A percentile compares a stretch with the other conserved stretches of the same genome.
Conservation (phyloP, 1,140 invertebrate species). For the Drosophila hydei region DNA sequence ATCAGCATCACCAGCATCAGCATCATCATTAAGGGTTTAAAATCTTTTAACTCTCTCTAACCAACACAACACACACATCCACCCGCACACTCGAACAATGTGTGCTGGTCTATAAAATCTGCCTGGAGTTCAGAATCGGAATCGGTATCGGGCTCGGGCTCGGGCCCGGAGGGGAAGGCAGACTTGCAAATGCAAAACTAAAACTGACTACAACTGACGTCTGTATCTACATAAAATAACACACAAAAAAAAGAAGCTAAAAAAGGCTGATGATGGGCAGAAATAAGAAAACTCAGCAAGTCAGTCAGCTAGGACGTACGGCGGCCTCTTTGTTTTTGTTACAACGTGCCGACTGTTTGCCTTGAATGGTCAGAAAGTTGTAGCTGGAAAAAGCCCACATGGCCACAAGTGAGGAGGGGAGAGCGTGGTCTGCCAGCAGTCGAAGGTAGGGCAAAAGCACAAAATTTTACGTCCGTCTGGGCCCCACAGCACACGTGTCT, state of each 20-base stretch:
- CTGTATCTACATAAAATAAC: conserved; percentile 38
- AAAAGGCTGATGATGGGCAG: conserved; percentile 45
- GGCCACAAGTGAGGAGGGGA: conserved; percentile 1
- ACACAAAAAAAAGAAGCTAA: conserved; percentile 19
- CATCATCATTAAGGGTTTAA: conserved; percentile 53
- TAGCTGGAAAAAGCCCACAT: conserved; percentile 48
- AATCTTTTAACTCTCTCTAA: conserved; percentile 53
- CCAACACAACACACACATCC: conserved; percentile 34
- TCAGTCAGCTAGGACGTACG: conserved; percentile 53
- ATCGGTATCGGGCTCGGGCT: background rate
- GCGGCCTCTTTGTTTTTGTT: conserved; percentile 57
- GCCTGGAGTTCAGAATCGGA: background rate
- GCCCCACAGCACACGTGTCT: conserved; percentile 19
- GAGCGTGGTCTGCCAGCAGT: background rate
- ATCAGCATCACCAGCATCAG: conserved; percentile 39
- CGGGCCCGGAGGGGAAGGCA: conserved; percentile 11
- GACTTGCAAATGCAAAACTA: conserved; percentile 66
- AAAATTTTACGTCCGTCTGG: conserved; percentile 37
- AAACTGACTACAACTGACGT: conserved; percentile 49
- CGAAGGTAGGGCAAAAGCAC: conserved; percentile 23
- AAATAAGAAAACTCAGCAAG: conserved; percentile 60
- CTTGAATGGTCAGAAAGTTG: conserved; percentile 73
- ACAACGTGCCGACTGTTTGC: conserved; percentile 67
- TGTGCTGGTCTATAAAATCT: background rate
- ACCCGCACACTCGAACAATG: background rate